Percentiles rank a stretch among this genome's conserved stretches.
Conservation (phyloP, 2,888 invertebrate genomes). For the Tolmerus cingulatus region DNA sequence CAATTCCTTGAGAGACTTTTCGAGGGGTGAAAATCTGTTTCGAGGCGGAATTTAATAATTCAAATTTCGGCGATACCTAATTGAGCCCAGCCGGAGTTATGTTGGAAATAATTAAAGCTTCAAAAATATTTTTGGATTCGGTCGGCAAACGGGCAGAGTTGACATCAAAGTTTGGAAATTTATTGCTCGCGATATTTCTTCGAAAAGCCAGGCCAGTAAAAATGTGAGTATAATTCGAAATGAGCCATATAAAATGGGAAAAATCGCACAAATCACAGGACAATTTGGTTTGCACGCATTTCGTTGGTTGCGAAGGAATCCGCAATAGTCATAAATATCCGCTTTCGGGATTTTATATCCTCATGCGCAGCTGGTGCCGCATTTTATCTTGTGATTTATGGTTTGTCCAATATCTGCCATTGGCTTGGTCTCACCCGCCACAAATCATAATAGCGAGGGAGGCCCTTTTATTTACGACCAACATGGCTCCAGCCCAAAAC, state of each 20-base stretch:
- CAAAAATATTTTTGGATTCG: not conserved
- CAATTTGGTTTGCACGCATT: not conserved
- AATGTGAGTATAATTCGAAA: constrained; percentile 25
- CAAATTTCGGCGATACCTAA: not conserved
- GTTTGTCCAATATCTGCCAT: constrained; percentile 42
- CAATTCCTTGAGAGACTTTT: not conserved
- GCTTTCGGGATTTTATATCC: constrained; percentile 24
- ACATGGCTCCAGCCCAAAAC: not conserved
- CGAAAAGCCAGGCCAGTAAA: not conserved
- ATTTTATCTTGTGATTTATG: constrained; percentile 36
- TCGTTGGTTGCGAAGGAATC: not conserved
- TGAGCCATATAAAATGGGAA: constrained; percentile 15
- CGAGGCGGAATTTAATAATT: constrained; percentile 2
- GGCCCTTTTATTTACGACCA: constrained; percentile 30
- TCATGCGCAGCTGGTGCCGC: constrained; percentile 13
- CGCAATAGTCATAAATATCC: constrained; percentile 26
- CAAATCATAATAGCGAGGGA: constrained; percentile 21
- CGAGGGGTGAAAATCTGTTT: not conserved
- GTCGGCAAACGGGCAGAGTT: not conserved
- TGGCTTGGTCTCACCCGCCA: constrained; percentile 27
- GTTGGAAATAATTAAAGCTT: not conserved
- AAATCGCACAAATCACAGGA: constrained; percentile 27
- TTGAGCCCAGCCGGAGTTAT: not conserved
- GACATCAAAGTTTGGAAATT: not conserved
- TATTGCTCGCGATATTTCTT: not conserved